Conservation (phyloP, 1,140 invertebrate species). For the Bombus superbus region DNA sequence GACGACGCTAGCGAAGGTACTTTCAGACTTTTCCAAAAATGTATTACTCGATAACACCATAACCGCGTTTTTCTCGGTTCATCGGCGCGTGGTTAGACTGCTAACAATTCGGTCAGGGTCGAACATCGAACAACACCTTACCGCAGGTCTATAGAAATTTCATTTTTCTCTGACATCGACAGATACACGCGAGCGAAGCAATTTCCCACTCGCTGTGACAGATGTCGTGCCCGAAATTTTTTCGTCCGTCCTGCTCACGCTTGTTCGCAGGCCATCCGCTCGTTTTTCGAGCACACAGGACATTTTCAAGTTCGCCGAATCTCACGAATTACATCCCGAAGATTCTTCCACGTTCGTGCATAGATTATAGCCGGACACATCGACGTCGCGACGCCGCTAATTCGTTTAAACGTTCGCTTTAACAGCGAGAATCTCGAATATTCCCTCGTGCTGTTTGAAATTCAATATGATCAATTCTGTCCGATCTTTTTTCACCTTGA, state of each 20-base stretch:
- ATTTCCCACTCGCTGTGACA: background rate
- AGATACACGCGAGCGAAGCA: background rate
- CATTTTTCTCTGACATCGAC: background rate
- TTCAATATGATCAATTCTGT: slow-evolving; percentile 38
- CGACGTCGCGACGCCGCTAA: background rate
- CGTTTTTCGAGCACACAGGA: background rate
- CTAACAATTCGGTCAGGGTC: slow-evolving; percentile 24
- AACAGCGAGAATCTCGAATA: too few species aligned
- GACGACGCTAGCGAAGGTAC: slow-evolving; percentile 97
- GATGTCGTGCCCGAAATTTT: background rate
- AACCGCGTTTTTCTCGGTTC: slow-evolving; percentile 9
- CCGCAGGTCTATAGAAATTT: background rate
- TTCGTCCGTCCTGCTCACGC: background rate
- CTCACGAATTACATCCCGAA: background rate
- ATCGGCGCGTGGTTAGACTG: background rate
- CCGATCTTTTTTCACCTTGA: slow-evolving; percentile 62
- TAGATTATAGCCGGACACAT: background rate
- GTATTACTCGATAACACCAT: background rate
- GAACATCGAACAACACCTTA: background rate
- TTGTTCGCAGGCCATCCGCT: slow-evolving; percentile 34
- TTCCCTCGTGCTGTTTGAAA: too few species aligned
- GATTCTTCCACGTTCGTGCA: background rate
- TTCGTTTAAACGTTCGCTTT: background rate
- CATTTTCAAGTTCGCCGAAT: background rate
- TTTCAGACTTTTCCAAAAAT: slow-evolving; percentile 36